phyloP scores from a whole-genome alignment of 2,113 vertebrate species.

The Herpetotheres cachinnans region DNA sequence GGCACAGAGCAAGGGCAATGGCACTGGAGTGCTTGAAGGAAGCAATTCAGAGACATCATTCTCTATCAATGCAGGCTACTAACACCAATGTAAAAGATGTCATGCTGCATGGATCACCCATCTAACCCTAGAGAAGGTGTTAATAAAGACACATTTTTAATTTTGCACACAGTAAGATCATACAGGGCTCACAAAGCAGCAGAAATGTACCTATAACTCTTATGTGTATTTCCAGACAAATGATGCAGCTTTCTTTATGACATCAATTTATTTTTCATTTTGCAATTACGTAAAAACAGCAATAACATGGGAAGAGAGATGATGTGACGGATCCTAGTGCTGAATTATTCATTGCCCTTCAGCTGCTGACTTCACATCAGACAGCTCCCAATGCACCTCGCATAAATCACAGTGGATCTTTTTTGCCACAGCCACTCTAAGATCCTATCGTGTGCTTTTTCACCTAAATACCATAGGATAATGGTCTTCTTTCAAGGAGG shows the following conservation, averaged over 20 bases:
- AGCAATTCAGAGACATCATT: conserved; percentile 22
- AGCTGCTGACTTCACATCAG: conserved; percentile 74
- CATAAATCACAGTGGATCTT: conserved; percentile 71
- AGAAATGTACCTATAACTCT: conserved; percentile 34
- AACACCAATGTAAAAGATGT: not conserved
- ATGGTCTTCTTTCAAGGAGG: conserved; percentile 26
- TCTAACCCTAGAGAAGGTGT: not conserved
- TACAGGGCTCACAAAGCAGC: conserved; percentile 21
- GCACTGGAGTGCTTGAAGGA: not conserved
- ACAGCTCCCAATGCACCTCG: conserved; percentile 52
- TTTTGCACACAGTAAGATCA: conserved; percentile 39
- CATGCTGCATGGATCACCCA: not conserved
- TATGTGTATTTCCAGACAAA: conserved; percentile 54
- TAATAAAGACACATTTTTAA: conserved; percentile 62
- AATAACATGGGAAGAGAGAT: conserved; percentile 70
- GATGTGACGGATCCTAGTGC: conserved; percentile 60
- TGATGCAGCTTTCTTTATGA: conserved; percentile 71
- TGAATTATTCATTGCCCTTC: conserved; percentile 80
- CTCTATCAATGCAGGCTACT: not conserved
- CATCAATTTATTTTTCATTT: conserved; percentile 78
- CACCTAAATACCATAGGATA: conserved; percentile 42
- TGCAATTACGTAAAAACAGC: conserved; percentile 77
- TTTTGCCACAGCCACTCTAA: conserved; percentile 65
- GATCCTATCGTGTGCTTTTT: conserved; percentile 52
- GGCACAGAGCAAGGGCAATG: not conserved